Evolutionary conservation across 2,113 vertebrate species (phyloP).

Genomic region (Echinops telfairi): DNA sequence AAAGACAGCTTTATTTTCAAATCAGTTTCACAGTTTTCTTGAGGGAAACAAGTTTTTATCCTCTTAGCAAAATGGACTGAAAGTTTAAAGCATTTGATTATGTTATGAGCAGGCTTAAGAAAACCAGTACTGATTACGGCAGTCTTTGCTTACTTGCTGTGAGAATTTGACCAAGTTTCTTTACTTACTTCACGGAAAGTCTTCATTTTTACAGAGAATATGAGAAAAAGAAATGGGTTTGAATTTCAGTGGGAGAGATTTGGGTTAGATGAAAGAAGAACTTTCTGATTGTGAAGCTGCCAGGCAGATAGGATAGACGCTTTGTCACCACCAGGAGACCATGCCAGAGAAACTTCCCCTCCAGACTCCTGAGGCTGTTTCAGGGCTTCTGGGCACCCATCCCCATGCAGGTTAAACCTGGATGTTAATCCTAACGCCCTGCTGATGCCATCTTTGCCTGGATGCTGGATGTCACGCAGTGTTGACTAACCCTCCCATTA

Average conservation of each 20-base stretch:
- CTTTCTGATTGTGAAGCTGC: constrained; percentile 42
- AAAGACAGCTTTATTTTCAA: constrained; percentile 58
- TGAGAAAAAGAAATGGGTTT: constrained; percentile 44
- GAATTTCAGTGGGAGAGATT: constrained; percentile 58
- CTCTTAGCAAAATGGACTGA: constrained; percentile 8
- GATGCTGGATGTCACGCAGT: not conserved
- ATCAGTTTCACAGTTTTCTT: constrained; percentile 49
- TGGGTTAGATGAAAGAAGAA: constrained; percentile 59
- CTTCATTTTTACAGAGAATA: constrained; percentile 54
- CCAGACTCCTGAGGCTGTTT: constrained; percentile 10
- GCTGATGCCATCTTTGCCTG: not conserved
- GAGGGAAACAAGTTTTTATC: constrained; percentile 7
- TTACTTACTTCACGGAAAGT: not conserved
- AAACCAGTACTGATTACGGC: constrained; percentile 9
- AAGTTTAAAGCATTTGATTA: constrained; percentile 25
- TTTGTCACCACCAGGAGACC: not conserved
- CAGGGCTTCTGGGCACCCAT: not conserved
- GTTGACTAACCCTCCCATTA: not conserved
- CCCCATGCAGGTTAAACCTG: not conserved
- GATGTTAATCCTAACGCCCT: not conserved
- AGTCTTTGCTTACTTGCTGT: constrained; percentile 32
- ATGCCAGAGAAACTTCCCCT: not conserved
- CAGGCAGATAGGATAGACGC: constrained; percentile 44
- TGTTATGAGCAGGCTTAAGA: constrained; percentile 18
- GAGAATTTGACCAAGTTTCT: constrained; percentile 5